Percentiles rank a stretch among this genome's conserved stretches.
phyloP scores from a whole-genome alignment of 2,113 vertebrate species.

The Gobiocypris rarus region DNA sequence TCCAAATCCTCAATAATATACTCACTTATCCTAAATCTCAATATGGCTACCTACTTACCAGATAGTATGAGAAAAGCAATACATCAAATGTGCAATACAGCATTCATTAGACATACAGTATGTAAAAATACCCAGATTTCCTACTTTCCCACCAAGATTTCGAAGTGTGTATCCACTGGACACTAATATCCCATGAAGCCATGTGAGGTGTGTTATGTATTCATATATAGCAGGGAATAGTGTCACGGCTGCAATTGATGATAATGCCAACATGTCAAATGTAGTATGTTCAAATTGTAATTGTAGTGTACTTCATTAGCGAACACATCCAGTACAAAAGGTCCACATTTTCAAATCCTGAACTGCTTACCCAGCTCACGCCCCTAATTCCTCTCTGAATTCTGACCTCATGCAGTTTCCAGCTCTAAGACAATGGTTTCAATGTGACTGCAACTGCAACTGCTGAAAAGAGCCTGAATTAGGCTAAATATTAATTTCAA shows the following conservation, averaged over 20 bases:
- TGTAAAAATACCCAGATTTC: not conserved
- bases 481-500: not conserved
- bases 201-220: not conserved
- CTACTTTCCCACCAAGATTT: too few relatives aligned
- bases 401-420: not conserved
- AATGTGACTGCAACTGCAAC: not conserved
- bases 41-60: not conserved
- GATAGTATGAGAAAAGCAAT: not conserved
- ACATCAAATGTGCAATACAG: not conserved
- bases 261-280: not conserved
- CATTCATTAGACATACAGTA: not conserved
- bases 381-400: not conserved
- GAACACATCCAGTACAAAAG: too few relatives aligned
- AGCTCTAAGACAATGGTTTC: not conserved
- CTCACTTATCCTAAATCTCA: not conserved
- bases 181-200: not conserved
- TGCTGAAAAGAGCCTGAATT: slow-evolving; percentile 8
- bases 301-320: not conserved
- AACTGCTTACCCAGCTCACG: not conserved
- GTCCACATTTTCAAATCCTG: not conserved
- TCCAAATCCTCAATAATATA: not conserved
- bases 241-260: not conserved
- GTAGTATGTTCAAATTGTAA: not conserved
- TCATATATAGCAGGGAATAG: not conserved
- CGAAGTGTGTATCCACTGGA: too few relatives aligned